Evolutionary conservation across 2,797 vertebrate species (phyloP).

Genomic region (Setipinna tenuifilis): DNA sequence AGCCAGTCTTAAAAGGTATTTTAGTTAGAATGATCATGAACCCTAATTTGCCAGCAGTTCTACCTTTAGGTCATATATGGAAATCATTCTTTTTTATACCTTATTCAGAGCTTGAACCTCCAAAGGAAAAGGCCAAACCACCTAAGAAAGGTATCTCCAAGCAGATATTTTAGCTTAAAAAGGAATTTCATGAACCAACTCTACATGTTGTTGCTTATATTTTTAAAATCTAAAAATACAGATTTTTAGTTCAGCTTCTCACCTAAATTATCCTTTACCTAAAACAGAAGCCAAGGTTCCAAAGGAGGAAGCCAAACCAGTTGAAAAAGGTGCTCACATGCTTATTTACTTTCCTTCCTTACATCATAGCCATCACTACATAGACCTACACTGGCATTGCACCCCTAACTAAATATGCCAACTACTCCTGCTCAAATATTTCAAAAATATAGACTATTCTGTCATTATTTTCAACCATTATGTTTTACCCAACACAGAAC

Average conservation of each 20-base stretch:
- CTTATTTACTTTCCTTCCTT: too few species aligned
- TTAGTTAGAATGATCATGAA: constrained; percentile 35
- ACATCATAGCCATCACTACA: too few species aligned
- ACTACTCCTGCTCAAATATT: not conserved
- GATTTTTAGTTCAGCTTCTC: not conserved
- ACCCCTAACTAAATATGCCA: not conserved
- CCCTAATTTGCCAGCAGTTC: not conserved
- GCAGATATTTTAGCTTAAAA: too few species aligned
- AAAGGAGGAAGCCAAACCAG: constrained; percentile 44
- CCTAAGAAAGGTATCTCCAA: too few species aligned
- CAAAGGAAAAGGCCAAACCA: too few species aligned
- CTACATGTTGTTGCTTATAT: too few species aligned
- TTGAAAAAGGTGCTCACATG: constrained; percentile 27
- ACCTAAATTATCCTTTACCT: not conserved
- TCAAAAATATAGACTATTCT: not conserved
- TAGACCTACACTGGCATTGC: not conserved
- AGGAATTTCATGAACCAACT: not conserved
- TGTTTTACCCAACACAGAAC: not conserved
- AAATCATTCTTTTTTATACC: too few species aligned
- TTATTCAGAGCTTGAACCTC: too few species aligned
- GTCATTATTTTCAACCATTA: not conserved
- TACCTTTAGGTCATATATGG: too few species aligned
- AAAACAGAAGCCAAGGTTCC: constrained; percentile 26
- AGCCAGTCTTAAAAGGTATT: not conserved
- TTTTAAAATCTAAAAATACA: not conserved